Base-by-base conservation (phyloP, 2,113 vertebrate species). In the Xenotilapia leptura region DNA sequence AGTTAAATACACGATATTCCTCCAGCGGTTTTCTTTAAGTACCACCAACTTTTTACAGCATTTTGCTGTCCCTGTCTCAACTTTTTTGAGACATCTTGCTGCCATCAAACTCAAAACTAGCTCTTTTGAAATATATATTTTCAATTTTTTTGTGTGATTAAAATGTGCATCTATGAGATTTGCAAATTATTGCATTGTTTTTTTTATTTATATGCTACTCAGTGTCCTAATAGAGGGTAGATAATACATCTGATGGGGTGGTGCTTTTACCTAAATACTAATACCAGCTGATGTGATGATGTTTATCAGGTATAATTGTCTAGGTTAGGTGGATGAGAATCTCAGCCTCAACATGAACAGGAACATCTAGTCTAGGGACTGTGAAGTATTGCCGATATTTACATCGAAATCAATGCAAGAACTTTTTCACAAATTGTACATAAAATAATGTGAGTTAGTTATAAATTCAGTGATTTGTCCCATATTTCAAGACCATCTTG, bases 11-110 rank as follows among this genome's bases (percentile, higher is more conserved):
- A 62, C 0, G 0, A 36, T 62, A 62, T 62, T 62, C 0, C 58
- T 62, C 0, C 15, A 62, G 0, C 15, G 0, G 58, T 62, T 62
- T 62, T 11, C 31, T 19, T 62, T 19, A 62, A 62, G 6, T n/a
- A 62, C 6, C 58, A 62, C 0, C 2, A 36, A 36, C 31, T 2
- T 65, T 38, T 65, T 65, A 36, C 31, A 65, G 17, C 60, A 65
- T 38, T n/a, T 65, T 65, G 17, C 10, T 38, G 31, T 36, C 60
- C 60, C 10, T 36, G 1, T 2, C 6, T 62, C 9, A 62, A 62
- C 28, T 36, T 36, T 19, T 60, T 12, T 36, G 6, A 65, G 6
- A 36, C 1, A 65, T 65, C 17, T 65, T 65, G 33, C 60, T 5
- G 62, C 62, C 62, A 68, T 65, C 33, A 40, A 68, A 68, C 36